Evolutionary conservation across 2,797 vertebrate species (phyloP).

Genomic region (Alfaro cultratus): DNA sequence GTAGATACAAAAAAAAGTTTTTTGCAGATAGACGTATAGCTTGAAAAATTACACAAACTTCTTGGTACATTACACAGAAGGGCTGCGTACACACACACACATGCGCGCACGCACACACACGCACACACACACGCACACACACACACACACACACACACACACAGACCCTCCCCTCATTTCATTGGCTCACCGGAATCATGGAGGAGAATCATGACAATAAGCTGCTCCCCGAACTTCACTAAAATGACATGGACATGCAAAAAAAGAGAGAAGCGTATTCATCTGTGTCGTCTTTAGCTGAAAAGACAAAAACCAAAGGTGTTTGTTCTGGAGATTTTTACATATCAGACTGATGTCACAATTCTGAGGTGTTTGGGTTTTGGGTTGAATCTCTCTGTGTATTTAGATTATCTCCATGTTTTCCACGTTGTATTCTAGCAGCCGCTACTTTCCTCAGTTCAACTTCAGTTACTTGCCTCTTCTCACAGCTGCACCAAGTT

Average conservation of each 20-base stretch:
- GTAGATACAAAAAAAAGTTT: too few relatives aligned
- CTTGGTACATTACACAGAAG: too few relatives aligned
- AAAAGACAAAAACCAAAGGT: background rate
- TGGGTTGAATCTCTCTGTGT: background rate
- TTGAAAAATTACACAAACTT: too few relatives aligned
- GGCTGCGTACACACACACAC: too few relatives aligned
- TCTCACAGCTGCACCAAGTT: background rate
- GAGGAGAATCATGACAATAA: too few relatives aligned
- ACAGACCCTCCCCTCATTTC: too few relatives aligned
- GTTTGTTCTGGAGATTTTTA: background rate
- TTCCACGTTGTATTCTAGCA: background rate
- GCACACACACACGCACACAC: too few relatives aligned
- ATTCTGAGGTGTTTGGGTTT: background rate
- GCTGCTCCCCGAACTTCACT: background rate
- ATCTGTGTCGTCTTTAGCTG: background rate
- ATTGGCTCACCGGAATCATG: too few relatives aligned
- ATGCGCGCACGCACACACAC: too few relatives aligned
- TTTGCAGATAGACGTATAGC: too few relatives aligned
- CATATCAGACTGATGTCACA: background rate
- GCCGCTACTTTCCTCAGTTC: background rate
- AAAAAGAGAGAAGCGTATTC: background rate
- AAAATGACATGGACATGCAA: background rate
- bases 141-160: too few relatives aligned
- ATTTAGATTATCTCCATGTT: background rate
- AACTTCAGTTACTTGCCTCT: background rate